These are phyloP conservation scores for Trematomus loennbergii DNA, from an alignment of 2,113 vertebrate species.

Conservation along the genomic window DNA sequence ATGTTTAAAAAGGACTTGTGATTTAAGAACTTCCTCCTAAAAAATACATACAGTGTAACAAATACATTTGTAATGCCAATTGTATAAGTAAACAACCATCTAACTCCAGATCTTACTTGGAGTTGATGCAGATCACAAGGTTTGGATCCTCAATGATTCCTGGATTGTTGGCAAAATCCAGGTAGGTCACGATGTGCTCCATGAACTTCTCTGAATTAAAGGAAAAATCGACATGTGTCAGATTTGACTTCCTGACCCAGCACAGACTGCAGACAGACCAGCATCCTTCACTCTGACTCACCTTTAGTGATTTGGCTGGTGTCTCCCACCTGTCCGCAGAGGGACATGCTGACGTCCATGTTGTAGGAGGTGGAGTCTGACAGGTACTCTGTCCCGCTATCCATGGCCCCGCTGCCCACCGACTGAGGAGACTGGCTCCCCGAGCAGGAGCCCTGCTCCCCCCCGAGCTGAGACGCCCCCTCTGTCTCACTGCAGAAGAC, in stretches of 20 bases:
- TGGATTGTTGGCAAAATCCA: slow-evolving; percentile 91
- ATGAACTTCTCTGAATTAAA: slow-evolving; percentile 87
- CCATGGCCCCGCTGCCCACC: slow-evolving; percentile 74
- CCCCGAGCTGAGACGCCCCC: slow-evolving; percentile 58
- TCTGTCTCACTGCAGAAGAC: slow-evolving; percentile 80
- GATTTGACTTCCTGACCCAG: background rate
- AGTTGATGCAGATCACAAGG: slow-evolving; percentile 92
- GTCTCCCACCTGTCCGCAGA: slow-evolving; percentile 88
- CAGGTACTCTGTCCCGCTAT: slow-evolving; percentile 75
- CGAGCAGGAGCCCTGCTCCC: slow-evolving; percentile 74
- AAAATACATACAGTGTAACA: background rate
- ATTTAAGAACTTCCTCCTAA: background rate
- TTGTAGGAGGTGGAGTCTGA: slow-evolving; percentile 74
- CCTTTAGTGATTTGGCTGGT: slow-evolving; percentile 87
- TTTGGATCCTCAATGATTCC: slow-evolving; percentile 91
- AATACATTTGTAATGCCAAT: background rate
- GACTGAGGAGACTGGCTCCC: slow-evolving; percentile 80
- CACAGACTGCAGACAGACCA: background rate
- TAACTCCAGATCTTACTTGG: slow-evolving; percentile 86
- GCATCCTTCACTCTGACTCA: slow-evolving; percentile 57
- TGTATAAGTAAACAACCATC: slow-evolving; percentile 39
- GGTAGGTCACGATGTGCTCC: slow-evolving; percentile 89
- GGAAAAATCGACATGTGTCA: background rate
- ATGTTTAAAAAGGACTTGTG: background rate
- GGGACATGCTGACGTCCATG: slow-evolving; percentile 87